Percentiles rank a stretch among this genome's conserved stretches.
These are phyloP conservation scores for Athene noctua DNA, from an alignment of 2,113 vertebrate species.

Conservation along the genomic window DNA sequence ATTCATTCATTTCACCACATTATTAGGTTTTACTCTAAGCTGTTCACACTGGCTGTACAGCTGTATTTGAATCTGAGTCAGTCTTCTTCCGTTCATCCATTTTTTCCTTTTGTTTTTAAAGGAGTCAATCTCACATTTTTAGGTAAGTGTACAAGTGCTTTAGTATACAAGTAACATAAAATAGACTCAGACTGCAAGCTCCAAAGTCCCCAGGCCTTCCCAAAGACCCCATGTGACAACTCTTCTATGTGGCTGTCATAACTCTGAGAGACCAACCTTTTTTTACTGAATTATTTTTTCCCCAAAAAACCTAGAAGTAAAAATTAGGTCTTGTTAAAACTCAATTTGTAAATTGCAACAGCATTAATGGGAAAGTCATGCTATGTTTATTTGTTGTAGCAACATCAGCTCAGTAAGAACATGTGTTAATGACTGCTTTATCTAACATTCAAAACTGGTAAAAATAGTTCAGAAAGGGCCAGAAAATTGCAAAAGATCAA, in stretches of 20 bases:
- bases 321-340: background rate
- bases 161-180: background rate
- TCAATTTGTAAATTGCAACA: background rate
- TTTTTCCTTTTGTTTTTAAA: background rate
- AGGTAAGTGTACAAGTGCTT: background rate
- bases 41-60: background rate
- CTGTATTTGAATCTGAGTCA: background rate
- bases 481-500: background rate
- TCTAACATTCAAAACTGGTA: background rate
- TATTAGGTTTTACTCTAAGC: background rate
- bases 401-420: background rate
- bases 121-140: background rate
- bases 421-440: background rate
- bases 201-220: background rate
- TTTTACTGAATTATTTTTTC: background rate
- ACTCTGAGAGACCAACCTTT: background rate
- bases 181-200: background rate
- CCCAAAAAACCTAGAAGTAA: fast-evolving
- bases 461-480: background rate
- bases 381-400: background rate
- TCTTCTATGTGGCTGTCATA: background rate
- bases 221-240: background rate
- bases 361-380: background rate
- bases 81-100: background rate
- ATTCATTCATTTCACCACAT: background rate